Conservation (phyloP, 1,140 invertebrate species). For the Trichomalopsis sarcophagae region DNA sequence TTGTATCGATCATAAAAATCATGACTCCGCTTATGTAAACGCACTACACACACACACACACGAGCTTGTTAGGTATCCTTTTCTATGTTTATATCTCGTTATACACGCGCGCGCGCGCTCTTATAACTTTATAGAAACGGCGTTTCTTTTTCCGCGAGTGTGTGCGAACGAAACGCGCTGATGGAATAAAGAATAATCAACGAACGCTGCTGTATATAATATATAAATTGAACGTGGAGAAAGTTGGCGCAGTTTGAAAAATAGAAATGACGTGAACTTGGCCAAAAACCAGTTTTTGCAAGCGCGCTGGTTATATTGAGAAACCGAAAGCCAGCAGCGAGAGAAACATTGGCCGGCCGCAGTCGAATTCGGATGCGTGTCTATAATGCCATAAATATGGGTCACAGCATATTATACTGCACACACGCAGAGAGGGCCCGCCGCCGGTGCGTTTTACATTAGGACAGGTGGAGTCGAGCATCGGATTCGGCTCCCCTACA, state of each 20-base stretch:
- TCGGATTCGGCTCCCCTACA: neutral
- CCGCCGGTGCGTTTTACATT: too few species aligned
- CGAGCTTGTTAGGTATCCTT: too few species aligned
- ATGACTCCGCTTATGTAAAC: slow-evolving; percentile 1
- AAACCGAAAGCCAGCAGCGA: neutral
- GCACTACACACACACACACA: neutral
- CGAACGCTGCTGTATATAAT: neutral
- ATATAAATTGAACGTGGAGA: too few species aligned
- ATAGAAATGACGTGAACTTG: neutral
- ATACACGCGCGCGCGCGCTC: neutral
- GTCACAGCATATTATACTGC: too few species aligned
- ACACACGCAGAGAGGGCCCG: too few species aligned
- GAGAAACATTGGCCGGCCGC: neutral
- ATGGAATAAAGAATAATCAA: neutral
- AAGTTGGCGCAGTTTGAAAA: neutral
- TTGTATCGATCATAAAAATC: neutral
- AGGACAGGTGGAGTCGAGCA: neutral
- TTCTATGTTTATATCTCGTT: neutral
- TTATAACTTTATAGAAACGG: slow-evolving; percentile 3
- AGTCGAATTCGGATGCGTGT: neutral
- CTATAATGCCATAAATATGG: neutral
- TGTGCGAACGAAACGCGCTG: neutral
- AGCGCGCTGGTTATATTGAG: neutral
- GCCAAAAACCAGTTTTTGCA: neutral
- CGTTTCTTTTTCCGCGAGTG: neutral